Percentiles rank a stretch among this genome's conserved stretches.
Evolutionary conservation across 2,797 vertebrate genomes (phyloP).

Genomic region (Vipera latastei): DNA sequence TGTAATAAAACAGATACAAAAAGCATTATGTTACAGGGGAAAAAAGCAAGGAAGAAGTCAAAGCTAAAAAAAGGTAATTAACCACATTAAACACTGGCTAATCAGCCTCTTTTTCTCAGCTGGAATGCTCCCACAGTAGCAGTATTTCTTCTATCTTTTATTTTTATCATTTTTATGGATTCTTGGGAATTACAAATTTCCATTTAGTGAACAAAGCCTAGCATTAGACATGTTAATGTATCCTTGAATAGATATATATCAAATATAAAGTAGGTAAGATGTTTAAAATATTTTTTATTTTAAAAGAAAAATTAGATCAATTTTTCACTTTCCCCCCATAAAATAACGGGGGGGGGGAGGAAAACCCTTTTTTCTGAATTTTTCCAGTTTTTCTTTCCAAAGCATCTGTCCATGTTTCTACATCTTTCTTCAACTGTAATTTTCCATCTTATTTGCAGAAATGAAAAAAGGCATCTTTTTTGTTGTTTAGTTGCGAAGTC

Average conservation of each 20-base stretch:
- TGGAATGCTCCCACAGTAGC: neutral
- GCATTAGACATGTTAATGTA: neutral
- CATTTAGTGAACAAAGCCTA: neutral
- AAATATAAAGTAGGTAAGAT: neutral
- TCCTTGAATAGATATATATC: neutral
- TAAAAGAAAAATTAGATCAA: neutral
- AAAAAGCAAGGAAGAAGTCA: neutral
- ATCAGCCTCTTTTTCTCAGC: neutral
- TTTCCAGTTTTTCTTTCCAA: neutral
- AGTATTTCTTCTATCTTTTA: neutral
- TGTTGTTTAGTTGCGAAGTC: too few species aligned
- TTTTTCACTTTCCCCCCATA: neutral
- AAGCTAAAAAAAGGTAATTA: neutral
- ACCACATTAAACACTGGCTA: neutral
- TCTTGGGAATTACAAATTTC: neutral
- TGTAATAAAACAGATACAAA: conserved; percentile 37
- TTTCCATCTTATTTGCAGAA: conserved; percentile 49
- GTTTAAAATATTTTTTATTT: neutral
- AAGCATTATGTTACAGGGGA: neutral
- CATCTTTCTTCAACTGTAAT: conserved; percentile 13
- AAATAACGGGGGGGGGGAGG: neutral
- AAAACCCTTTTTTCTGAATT: neutral
- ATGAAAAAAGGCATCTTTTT: conserved; percentile 51
- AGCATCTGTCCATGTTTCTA: neutral
- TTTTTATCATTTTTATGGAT: neutral